Base-by-base conservation (phyloP, 2,888 invertebrate species). In the Phalangium opilio region DNA sequence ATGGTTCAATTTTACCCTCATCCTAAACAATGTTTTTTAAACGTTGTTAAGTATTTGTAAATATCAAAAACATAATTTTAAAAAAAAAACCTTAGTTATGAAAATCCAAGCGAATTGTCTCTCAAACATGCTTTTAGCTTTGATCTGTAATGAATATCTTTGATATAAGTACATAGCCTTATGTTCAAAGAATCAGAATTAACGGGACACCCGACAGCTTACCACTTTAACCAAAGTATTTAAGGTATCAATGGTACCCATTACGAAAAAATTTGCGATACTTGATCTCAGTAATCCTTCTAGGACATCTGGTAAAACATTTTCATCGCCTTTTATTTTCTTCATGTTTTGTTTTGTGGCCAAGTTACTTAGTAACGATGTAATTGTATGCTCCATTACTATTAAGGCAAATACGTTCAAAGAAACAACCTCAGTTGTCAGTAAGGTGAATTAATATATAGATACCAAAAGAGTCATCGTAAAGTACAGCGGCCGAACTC, bases 321-420 rank as follows among this genome's bases (percentile, higher is more conserved):
- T 73, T 70, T 33, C 73, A 3, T 51, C 53, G 3, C 57, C 54
- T 12, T 55, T 54, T 43, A 65, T 78, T 44, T 56, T 56, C 12
- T 62, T 57, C 52, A 91, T 89, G 1, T 90, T 79, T 65, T 91
- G 90, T 10, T 90, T 74, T 0, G 87, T 84, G 5, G 89, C 84
- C 47, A 90, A 81, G 63, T 91, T 90, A 66, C 86, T 79, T 34
- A 91, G 70, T 8, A 91, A 68, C 10, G 86, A 82, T 66, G 89
- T 87, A 67, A 87, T 90, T 66, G 90, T 89, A 70, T 90, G 86
- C 61, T 89, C 86, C 83, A 90, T 85, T 11, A 85, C 82, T 83
- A 69, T 8, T 49, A 47, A 18, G 11, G 45, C 33, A 41, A 44
- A 19, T 19, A 44, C 14, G 7, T 12, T n/a, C 5, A 32, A 21